Conservation (phyloP, 2,888 invertebrate species). For the Saturnia japonica region DNA sequence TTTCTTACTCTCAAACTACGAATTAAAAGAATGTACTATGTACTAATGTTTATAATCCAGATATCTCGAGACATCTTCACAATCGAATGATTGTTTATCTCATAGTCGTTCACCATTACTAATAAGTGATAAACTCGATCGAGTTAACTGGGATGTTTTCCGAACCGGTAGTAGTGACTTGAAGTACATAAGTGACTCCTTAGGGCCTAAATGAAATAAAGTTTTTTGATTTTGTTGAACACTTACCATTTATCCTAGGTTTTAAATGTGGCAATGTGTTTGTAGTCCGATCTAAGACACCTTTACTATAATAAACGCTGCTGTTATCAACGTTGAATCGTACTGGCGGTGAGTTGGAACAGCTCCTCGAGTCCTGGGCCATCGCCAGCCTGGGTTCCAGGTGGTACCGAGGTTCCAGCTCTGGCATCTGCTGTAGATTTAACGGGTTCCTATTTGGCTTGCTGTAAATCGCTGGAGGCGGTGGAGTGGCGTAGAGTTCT, state of each 20-base stretch:
- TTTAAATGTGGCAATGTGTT: constrained; percentile 67
- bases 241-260: constrained; percentile 56
- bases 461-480: constrained; percentile 63
- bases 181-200: too few relatives aligned
- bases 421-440: constrained; percentile 66
- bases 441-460: constrained; percentile 63
- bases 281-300: constrained; percentile 51
- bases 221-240: neutral
- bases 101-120: too few relatives aligned
- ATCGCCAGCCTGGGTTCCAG: constrained; percentile 38
- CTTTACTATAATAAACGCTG: constrained; percentile 63
- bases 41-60: too few relatives aligned
- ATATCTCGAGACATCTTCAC: too few relatives aligned
- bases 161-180: too few relatives aligned
- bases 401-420: constrained; percentile 57
- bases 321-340: constrained; percentile 65
- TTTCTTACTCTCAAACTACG: too few relatives aligned
- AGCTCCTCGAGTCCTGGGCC: constrained; percentile 55
- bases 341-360: constrained; percentile 68
- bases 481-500: constrained; percentile 63
- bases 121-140: too few relatives aligned
- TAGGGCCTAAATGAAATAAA: neutral
- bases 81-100: too few relatives aligned
- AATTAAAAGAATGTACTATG: too few relatives aligned
- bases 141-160: too few relatives aligned